Evolutionary conservation across 2,888 invertebrate species (phyloP), one percentile per base, ranked within the genome.

Genomic region (Acleris literana): DNA sequence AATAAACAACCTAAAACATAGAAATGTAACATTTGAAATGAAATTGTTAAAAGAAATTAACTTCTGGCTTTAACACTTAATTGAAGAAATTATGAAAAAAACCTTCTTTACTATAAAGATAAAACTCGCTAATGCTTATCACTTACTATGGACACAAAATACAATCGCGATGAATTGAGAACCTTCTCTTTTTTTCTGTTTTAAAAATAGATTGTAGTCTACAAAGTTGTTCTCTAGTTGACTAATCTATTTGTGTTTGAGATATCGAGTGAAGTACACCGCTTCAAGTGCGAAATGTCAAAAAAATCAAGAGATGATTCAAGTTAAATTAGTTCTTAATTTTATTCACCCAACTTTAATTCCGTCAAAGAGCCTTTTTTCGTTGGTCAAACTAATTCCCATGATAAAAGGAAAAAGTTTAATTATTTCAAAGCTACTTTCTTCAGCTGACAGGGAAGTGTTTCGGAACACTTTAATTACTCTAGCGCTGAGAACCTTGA

Each of bases 311-410:
- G 80, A 71, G 68, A 75, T 64, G 64, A 63, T 64, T 43, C 43
- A 79, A 76, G 76, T 84, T 72, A 79, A 86, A 84, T 83, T 81
- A 82, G 75, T 79, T 83, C 69, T 57, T 80, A 76, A 83, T 82
- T 83, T 76, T 73, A 76, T 79, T 79, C 74, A 74, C 76, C 70
- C 72, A 79, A 81, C 77, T 81, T 79, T 67, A 71, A 74, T 76
- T 72, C 72, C 72, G 73, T 75, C 73, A 75, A 73, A 74, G 74
- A 70, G 71, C 64, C 11, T 77, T 72, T 58, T 72, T 71, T 71
- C 73, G 68, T 69, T 72, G 71, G 73, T 70, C 71, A 74, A 75
- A 73, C 68, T 71, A 67, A 72, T 71, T 64, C 69, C 70, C 63
- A 63, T 63, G 56, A 64, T 61, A 69, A 66, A 56, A 61, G 62